Conservation (phyloP, 2,888 invertebrate genomes). For the Sceliomorpha sp. region DNA sequence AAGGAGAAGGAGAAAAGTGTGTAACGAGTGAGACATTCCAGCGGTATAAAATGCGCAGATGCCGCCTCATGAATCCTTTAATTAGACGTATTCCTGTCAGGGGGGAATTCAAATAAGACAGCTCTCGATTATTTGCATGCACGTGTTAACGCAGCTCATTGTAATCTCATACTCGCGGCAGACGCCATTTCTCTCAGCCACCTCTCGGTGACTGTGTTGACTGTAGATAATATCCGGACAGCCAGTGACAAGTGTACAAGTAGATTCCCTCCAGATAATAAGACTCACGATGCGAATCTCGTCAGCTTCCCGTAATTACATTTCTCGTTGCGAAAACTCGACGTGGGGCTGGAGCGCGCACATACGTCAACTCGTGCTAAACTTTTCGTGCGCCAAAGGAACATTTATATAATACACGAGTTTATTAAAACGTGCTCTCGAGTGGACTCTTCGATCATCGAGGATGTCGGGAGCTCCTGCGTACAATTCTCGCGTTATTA, state of each 20-base stretch:
- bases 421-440: too few relatives aligned
- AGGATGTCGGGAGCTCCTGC: too few relatives aligned
- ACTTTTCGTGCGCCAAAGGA: constrained; percentile 17
- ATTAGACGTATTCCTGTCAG: constrained; percentile 1
- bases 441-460: too few relatives aligned
- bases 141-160: constrained; percentile 11
- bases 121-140: constrained; percentile 24
- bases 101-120: constrained; percentile 11
- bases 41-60: too few relatives aligned
- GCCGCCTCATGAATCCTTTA: too few relatives aligned
- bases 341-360: constrained; percentile 45
- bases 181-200: constrained; percentile 11
- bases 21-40: background rate
- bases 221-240: constrained; percentile 52
- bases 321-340: constrained; percentile 61
- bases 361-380: constrained; percentile 8
- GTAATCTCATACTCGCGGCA: constrained; percentile 13
- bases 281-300: constrained; percentile 70
- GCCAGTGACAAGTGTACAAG: constrained; percentile 66
- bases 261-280: constrained; percentile 71
- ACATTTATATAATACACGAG: constrained; percentile 23
- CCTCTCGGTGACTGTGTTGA: constrained; percentile 26
- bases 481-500: too few relatives aligned
- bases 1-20: background rate
- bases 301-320: constrained; percentile 72